Percentiles rank a stretch among this genome's conserved stretches.
These are phyloP conservation scores for Hyposoter dolosus DNA, from an alignment of 2,888 invertebrate species.

Conservation along the genomic window DNA sequence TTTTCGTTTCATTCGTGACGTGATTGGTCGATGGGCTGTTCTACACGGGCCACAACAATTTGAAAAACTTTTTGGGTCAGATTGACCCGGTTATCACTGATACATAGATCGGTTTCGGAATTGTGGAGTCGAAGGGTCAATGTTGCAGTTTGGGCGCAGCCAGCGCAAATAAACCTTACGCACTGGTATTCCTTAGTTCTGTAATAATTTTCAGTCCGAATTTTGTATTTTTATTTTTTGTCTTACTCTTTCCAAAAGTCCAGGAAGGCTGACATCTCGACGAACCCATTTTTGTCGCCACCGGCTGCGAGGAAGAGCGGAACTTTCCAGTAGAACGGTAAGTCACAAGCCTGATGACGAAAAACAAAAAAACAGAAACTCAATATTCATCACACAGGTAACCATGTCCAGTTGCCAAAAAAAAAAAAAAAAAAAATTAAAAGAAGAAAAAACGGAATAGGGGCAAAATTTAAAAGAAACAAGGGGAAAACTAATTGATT, in stretches of 20 bases:
- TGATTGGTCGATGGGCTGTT: too few relatives aligned
- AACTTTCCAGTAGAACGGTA: slow-evolving; percentile 98
- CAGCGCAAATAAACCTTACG: too few relatives aligned
- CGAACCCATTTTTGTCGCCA: slow-evolving; percentile 89
- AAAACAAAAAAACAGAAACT: slow-evolving; percentile 8
- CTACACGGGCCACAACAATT: too few relatives aligned
- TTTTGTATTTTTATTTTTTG: not conserved
- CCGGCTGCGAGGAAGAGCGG: slow-evolving; percentile 96
- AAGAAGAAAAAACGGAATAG: not conserved
- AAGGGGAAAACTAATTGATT: not conserved
- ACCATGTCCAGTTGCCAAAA: not conserved
- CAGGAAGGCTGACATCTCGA: slow-evolving; percentile 94
- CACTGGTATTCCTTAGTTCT: too few relatives aligned
- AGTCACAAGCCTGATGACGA: slow-evolving; percentile 91
- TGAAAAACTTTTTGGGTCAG: too few relatives aligned
- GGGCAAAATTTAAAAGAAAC: not conserved
- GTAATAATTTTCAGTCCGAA: not conserved
- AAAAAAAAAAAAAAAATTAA: not conserved
- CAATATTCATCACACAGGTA: slow-evolving; percentile 1
- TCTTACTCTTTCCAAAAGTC: slow-evolving; percentile 97
- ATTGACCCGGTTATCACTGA: too few relatives aligned
- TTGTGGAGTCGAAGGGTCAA: too few relatives aligned
- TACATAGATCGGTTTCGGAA: too few relatives aligned
- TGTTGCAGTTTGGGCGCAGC: too few relatives aligned
- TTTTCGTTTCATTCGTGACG: too few relatives aligned